These are phyloP conservation scores for Cydia amplana DNA, from an alignment of 1,140 invertebrate genomes.

Conservation along the genomic window DNA sequence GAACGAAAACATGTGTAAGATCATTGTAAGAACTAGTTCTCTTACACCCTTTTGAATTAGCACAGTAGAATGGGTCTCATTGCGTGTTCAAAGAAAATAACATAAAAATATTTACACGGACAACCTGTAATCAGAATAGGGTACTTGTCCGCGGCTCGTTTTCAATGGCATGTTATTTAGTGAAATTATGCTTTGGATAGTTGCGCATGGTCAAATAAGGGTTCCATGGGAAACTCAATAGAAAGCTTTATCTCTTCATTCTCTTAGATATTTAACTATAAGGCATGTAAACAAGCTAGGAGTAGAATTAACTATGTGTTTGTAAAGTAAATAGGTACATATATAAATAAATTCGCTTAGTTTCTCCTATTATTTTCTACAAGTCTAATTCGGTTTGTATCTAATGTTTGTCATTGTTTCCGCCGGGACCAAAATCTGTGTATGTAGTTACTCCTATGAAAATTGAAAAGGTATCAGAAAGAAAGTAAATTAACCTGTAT, in stretches of 20 bases:
- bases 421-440: no score
- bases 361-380: neutral
- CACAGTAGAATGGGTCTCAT: neutral
- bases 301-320: neutral
- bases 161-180: constrained; percentile 28
- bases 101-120: constrained; percentile 14
- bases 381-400: neutral
- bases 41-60: neutral
- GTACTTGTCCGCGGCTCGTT: constrained; percentile 16
- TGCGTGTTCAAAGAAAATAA: constrained; percentile 9
- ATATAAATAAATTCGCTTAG: neutral
- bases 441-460: neutral
- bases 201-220: constrained; percentile 12
- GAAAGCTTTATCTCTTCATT: neutral
- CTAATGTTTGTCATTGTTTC: no score
- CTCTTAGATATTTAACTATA: neutral
- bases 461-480: neutral
- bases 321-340: no score
- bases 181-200: constrained; percentile 16
- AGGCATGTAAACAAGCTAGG: neutral
- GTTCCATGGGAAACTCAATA: neutral
- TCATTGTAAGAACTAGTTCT: neutral
- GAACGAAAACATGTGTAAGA: neutral
- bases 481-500: no score
- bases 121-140: constrained; percentile 23